Base-by-base conservation (phyloP, 2,113 vertebrate genomes). In the Gadus chalcogrammus region DNA sequence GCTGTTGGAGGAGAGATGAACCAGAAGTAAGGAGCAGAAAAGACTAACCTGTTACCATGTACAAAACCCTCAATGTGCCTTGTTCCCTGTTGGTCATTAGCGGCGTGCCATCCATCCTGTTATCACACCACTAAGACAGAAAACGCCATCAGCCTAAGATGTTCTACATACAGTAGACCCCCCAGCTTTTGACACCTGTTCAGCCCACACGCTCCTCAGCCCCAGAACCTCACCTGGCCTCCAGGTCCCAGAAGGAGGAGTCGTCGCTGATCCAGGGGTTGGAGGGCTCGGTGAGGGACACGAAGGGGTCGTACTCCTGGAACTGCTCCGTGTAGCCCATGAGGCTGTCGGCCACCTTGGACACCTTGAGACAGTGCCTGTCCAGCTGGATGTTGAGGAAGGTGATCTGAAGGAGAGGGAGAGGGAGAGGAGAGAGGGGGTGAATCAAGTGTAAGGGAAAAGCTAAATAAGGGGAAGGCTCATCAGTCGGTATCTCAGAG, bases 311-410 rank as follows among this genome's bases (percentile, higher is more conserved):
- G 3, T 97, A 98, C 55, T 98, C 96, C 87, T 92, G 74, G 66
- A 98, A 97, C 81, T 98, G 96, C 74, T 98, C 96, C 0, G 95
- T 94, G 91, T 95, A 98, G 76, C 91, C 79, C 84, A 98, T 97
- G 86, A 98, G 92, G 82, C 96, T 96, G 93, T 98, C 96, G 56
- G 96, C 96, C 86, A 98, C 95, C 93, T 98, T 98, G 84, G 96
- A 98, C 91, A 98, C 97, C 91, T 97, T 98, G 94, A 98, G 93
- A 90, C 96, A 96, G 87, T 98, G 96, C 83, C 96, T 93, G 86
- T 97, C 96, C 86, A 98, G 94, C 86, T 98, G 96, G 75, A 90
- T 80, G 65, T 95, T 96, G 88, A 98, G 88, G 91, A 98, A 98
- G 73, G 88, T 90, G 87, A 98, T 97, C 96, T 98, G 92, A 74